phyloP scores from a whole-genome alignment of 2,113 vertebrate genomes.

The Nannobrachium achirus region DNA sequence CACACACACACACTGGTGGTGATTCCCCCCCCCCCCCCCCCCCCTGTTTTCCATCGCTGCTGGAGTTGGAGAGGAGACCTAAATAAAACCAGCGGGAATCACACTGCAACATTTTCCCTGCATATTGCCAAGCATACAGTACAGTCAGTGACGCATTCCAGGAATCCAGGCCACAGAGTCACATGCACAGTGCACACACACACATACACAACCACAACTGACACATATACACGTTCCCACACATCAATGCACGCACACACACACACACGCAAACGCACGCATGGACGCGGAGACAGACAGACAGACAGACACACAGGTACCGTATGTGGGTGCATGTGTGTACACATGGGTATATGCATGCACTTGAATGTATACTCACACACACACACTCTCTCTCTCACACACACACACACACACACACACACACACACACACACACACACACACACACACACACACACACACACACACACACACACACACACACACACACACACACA shows the following conservation, averaged over 20 bases:
- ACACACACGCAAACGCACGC: background rate
- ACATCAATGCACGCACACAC: constrained; percentile 1
- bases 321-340: no score
- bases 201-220: background rate
- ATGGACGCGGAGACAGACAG: background rate
- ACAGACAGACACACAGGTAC: background rate
- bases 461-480: constrained; percentile 20
- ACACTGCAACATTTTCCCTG: constrained; percentile 35
- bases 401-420: constrained; percentile 9
- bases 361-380: background rate
- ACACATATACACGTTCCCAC: constrained; percentile 11
- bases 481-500: background rate
- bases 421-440: background rate
- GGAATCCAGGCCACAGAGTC: constrained; percentile 38
- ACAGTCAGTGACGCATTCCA: constrained; percentile 21
- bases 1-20: constrained; percentile 7
- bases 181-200: background rate
- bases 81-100: constrained; percentile 20
- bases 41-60: constrained; percentile 13
- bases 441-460: constrained; percentile 12
- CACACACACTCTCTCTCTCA: constrained; percentile 1
- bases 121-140: constrained; percentile 17
- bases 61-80: background rate
- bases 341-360: background rate
- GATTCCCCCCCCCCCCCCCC: constrained; percentile 5